Conservation (phyloP, 2,888 invertebrate genomes). For the Copidosoma aretas region DNA sequence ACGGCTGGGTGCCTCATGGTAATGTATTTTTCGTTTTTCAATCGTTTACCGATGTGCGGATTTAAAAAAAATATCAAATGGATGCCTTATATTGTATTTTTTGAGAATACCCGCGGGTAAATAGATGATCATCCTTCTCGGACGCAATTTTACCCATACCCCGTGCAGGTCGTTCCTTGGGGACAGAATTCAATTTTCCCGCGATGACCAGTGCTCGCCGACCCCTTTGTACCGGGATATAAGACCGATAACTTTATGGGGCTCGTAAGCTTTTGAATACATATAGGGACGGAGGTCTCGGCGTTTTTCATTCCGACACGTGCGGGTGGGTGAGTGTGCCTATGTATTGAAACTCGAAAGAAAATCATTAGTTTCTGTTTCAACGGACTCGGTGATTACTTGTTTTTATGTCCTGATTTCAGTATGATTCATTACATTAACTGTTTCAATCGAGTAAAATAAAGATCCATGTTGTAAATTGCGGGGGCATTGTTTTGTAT, state of each 20-base stretch:
- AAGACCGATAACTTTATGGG: conserved; percentile 56
- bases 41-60: background rate
- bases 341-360: no score
- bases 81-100: no score
- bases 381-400: no score
- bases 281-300: conserved; percentile 40
- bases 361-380: no score
- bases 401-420: no score
- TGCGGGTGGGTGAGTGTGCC: no score
- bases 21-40: conserved; percentile 57
- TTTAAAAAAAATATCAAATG: no score
- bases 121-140: conserved; percentile 27
- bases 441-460: no score
- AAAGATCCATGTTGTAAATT: no score
- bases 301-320: conserved; percentile 30
- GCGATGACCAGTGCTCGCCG: conserved; percentile 56
- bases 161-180: conserved; percentile 49
- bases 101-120: conserved; percentile 1
- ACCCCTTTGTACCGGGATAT: conserved; percentile 41
- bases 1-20: conserved; percentile 80
- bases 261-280: conserved; percentile 57
- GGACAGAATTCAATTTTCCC: conserved; percentile 62
- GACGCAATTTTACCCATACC: conserved; percentile 13
- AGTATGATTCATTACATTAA: no score
- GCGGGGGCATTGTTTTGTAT: no score